Evolutionary conservation across 2,888 invertebrate species (phyloP), one percentile per base, ranked within the genome.

Genomic region (Eupithecia exiguata): DNA sequence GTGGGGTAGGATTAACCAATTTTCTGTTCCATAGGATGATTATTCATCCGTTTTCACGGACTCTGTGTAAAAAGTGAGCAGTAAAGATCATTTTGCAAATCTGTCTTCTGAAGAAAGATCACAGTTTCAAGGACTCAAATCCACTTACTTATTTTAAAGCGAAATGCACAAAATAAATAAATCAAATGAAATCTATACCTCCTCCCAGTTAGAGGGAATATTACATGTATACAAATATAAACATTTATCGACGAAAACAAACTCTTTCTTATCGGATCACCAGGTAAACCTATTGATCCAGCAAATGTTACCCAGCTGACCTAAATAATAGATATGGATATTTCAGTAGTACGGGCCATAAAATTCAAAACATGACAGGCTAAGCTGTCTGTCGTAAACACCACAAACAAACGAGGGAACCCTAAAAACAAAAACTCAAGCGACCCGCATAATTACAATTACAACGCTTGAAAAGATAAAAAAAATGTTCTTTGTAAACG

Each of bases 381-480:
- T 21, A 12, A 25, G 12, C 58, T 21, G 12, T 25, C 21, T 58
- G 14, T 58, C 58, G 25, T 58, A 58, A 58, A 58, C 58, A 12
- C 14, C 12, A 58, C 25, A 66, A 40, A 16, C 67, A 67, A 43
- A 67, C 46, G 30, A 67, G 40, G 10, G 40, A 38, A 25, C 66
- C 66, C 46, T 53, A 58, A 58, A 58, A 58, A 58, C 58, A 25
- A 58, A 58, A 58, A 58, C 58, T 58, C 58, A 58, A 25, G 58
- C 58, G 58, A 58, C 58, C 58, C 58, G 58, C 58, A 58, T 58
- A 58, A 58, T 58, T 58, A 58, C 58, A 25, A 58, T 58, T 58
- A 58, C 58, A 58, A 58, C 25, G 58, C 58, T 58, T 25, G 58
- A 25, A 58, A 58, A 36, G 36, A 63, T 18, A 63, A 63, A 63